Base-by-base conservation (phyloP, 2,797 vertebrate genomes). In the Sternarchorhynchus goeldii region DNA sequence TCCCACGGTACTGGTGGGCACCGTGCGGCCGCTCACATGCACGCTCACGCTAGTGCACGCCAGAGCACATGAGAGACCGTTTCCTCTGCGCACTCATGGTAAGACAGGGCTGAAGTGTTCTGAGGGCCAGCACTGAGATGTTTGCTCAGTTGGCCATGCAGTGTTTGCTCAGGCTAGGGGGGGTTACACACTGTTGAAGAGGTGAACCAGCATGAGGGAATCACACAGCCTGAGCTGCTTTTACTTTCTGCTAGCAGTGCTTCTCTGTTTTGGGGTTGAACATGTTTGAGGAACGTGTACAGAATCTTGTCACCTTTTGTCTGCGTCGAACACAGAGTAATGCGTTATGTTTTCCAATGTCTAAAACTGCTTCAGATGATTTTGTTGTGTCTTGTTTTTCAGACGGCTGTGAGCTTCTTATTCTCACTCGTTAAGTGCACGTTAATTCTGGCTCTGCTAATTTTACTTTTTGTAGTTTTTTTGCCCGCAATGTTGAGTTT, bases 141-240 rank as follows among this genome's bases (percentile, higher is more conserved):
- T 86, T 85, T 84, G 77, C 77, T 80, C 85, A 86, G 85, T 85
- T 78, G 83, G 81, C 60, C 62, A 4, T 18, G 34, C 50, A 5
- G 74, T 86, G 80, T 85, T 85, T 83, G 79, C 75, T 76, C 68
- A 83, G 82, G 75, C 71, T 55, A 50, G 36, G 78, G 57, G 17
- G 36, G 62, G 70, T 78, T 73, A 79, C 74, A 80, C 41, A 85
- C 31, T 73, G 76, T 77, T 75, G 18, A 57, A 6, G 25, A 57
- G 53, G 36, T 59, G 62, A 76, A 39, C 36, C 59, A n/a, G 45
- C 39, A 59, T 31, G n/a, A 68, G 34, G 55, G 34, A 80, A 59
- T 60, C 34, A 31, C 45, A 79, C 53, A 65, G 29, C 12, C 34
- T 53, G 50, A n/a, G 55, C 20, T 7, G n/a, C 63, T 68, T 68